Percentiles rank a stretch among this genome's conserved stretches.
Conservation (phyloP, 2,113 vertebrate genomes). For the Phrynosoma platyrhinos region DNA sequence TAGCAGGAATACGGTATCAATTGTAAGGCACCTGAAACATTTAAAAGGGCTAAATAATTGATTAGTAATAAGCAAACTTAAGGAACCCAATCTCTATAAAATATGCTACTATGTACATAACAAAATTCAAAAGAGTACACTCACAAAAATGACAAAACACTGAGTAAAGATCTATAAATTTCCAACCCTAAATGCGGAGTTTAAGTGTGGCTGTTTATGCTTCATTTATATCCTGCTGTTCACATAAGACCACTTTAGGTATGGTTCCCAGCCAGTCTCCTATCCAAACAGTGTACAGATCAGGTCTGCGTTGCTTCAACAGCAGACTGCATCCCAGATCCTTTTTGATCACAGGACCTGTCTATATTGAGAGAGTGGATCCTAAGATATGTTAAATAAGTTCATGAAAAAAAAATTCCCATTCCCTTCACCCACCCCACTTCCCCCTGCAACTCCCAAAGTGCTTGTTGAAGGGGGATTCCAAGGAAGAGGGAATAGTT, state of each 20-base stretch:
- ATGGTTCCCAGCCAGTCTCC: not conserved
- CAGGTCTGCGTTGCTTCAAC: not conserved
- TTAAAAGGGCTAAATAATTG: not conserved
- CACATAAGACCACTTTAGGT: not conserved
- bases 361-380: no score
- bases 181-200: not conserved
- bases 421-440: not conserved
- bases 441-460: not conserved
- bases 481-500: no score
- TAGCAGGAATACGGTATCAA: not conserved
- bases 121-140: not conserved
- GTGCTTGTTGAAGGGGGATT: no score
- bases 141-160: not conserved
- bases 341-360: not conserved
- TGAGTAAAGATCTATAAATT: not conserved
- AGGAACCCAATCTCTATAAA: not conserved
- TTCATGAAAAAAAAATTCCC: not conserved
- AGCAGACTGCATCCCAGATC: not conserved
- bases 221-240: not conserved
- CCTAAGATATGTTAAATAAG: not conserved
- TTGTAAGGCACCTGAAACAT: not conserved
- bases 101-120: not conserved
- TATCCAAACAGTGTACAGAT: not conserved
- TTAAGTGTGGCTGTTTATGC: not conserved
- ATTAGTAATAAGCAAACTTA: not conserved